These are phyloP conservation scores for Cochlearius cochlearius DNA, from an alignment of 2,113 vertebrate genomes.

Conservation along the genomic window DNA sequence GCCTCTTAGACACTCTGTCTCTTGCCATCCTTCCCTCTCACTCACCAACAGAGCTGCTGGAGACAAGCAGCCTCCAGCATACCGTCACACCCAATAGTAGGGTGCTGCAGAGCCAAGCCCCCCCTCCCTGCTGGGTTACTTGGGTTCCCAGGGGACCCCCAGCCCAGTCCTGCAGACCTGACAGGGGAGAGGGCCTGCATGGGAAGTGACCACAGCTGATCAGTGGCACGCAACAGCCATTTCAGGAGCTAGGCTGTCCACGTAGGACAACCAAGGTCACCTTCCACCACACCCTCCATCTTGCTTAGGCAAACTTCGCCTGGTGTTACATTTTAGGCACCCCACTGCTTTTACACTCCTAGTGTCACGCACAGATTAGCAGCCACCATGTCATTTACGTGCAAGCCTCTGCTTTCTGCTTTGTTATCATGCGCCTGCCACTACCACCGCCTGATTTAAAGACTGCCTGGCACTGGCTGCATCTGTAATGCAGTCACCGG, in stretches of 20 bases:
- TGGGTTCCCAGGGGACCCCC: neutral
- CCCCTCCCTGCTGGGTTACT: neutral
- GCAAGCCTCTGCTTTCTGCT: neutral
- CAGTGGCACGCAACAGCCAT: neutral
- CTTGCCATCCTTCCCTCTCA: neutral
- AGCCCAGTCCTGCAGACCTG: neutral
- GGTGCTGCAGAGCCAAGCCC: neutral
- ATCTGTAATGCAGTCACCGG: neutral
- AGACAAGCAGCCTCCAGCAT: neutral
- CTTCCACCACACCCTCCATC: neutral
- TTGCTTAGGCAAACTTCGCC: neutral
- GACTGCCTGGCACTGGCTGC: neutral
- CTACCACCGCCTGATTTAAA: neutral
- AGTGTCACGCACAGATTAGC: neutral
- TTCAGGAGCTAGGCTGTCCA: neutral
- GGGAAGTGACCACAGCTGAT: accelerated
- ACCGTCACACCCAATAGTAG: neutral
- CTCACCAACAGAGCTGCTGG: neutral
- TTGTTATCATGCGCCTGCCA: neutral
- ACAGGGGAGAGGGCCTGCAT: neutral
- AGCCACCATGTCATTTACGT: neutral
- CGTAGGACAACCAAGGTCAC: neutral
- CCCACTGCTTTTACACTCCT: neutral
- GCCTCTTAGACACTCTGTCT: neutral
- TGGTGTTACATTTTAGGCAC: neutral